Conservation (phyloP, 2,113 vertebrate genomes). For the Pungitius pungitius region DNA sequence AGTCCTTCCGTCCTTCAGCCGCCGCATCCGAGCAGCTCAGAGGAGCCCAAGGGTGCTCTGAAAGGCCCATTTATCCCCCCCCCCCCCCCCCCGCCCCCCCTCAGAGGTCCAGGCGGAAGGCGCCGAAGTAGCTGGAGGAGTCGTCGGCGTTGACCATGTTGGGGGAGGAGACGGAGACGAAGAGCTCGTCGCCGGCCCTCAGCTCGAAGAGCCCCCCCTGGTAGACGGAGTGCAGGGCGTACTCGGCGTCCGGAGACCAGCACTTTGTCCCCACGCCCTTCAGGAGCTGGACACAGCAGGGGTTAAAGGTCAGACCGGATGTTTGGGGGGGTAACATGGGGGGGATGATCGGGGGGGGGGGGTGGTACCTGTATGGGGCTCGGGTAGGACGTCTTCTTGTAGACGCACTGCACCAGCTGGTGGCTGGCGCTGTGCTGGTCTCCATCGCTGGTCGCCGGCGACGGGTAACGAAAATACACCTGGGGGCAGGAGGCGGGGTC, state of each 20-base stretch:
- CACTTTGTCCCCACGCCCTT: slow-evolving; percentile 90
- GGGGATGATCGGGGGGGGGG: too few species aligned
- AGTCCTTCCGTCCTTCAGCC: slow-evolving; percentile 33
- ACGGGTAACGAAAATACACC: slow-evolving; percentile 87
- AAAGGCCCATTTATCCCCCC: not conserved
- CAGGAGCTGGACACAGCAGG: slow-evolving; percentile 76
- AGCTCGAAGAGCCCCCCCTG: slow-evolving; percentile 90
- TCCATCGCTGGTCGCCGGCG: slow-evolving; percentile 72
- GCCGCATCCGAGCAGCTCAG: slow-evolving; percentile 13
- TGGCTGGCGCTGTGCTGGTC: slow-evolving; percentile 77
- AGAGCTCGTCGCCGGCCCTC: slow-evolving; percentile 85
- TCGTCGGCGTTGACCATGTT: slow-evolving; percentile 82
- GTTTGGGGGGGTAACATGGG: too few species aligned
- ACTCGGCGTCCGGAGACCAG: slow-evolving; percentile 86
- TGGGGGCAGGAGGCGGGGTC: slow-evolving; percentile 47
- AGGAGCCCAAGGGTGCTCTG: slow-evolving; percentile 61
- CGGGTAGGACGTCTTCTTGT: slow-evolving; percentile 85
- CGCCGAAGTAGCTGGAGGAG: slow-evolving; percentile 87
- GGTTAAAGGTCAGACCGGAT: not conserved
- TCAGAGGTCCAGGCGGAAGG: slow-evolving; percentile 87
- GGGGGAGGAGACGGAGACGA: slow-evolving; percentile 87
- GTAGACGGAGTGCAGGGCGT: slow-evolving; percentile 88
- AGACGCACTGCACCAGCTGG: slow-evolving; percentile 88
- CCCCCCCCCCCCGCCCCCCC: not conserved
- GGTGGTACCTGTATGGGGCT: slow-evolving; percentile 79